A percentile compares a stretch with the other conserved stretches of the same genome.
phyloP scores from a whole-genome alignment of 2,888 invertebrate genomes.

The Drosophila lutescens region DNA sequence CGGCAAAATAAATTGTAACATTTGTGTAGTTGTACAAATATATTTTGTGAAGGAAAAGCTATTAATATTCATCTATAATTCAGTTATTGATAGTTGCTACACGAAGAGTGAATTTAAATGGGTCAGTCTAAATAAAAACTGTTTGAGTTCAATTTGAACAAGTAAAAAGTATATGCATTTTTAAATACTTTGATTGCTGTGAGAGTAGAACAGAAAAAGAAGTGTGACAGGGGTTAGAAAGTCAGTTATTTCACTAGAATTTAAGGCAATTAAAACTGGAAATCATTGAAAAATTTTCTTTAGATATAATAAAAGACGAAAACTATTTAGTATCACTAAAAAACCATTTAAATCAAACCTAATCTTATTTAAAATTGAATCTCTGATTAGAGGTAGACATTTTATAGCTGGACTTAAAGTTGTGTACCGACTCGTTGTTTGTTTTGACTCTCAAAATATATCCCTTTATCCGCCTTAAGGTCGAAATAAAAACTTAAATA shows the following conservation, averaged over 20 bases:
- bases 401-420: too few relatives aligned
- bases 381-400: neutral
- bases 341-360: too few relatives aligned
- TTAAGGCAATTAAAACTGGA: neutral
- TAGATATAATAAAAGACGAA: too few relatives aligned
- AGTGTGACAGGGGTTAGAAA: neutral
- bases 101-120: conserved; percentile 2
- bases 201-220: neutral
- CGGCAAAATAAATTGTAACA: neutral
- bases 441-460: neutral
- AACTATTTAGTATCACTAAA: too few relatives aligned
- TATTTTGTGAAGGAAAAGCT: conserved; percentile 10
- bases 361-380: neutral
- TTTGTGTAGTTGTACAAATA: neutral
- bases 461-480: neutral
- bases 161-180: conserved; percentile 20
- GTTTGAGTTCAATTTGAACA: neutral
- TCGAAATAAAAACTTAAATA: conserved; percentile 14
- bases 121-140: conserved; percentile 18
- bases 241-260: neutral
- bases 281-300: too few relatives aligned
- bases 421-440: too few relatives aligned
- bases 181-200: conserved; percentile 4
- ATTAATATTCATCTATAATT: conserved; percentile 32
- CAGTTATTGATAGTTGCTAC: conserved; percentile 22